A percentile compares a stretch with the other conserved stretches of the same genome.
Conservation (phyloP, 2,888 invertebrate genomes). For the Drosophila eohydei region DNA sequence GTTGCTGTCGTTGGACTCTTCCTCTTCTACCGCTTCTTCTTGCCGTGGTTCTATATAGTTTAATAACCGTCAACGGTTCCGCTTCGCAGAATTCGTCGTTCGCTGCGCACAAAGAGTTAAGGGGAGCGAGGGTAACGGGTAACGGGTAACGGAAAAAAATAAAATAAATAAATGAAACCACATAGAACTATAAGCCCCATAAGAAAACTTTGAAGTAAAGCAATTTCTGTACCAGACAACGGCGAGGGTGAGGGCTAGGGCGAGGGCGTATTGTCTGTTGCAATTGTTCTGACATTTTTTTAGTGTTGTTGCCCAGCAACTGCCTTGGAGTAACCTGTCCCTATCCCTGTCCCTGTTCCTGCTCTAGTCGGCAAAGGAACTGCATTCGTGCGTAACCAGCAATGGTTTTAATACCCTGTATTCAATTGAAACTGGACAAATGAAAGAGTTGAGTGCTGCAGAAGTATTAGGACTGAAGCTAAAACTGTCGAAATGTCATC, state of each 20-base stretch:
- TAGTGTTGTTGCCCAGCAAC: slow-evolving; percentile 47
- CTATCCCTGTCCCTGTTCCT: background rate
- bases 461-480: background rate
- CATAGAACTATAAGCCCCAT: slow-evolving; percentile 22
- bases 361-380: slow-evolving; percentile 15
- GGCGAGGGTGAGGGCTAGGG: slow-evolving; percentile 8
- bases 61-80: slow-evolving; percentile 81
- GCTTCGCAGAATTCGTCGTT: slow-evolving; percentile 67
- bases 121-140: background rate
- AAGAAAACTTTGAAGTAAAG: slow-evolving; percentile 36
- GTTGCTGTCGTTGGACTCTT: slow-evolving; percentile 30
- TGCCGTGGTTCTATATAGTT: slow-evolving; percentile 52
- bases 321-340: slow-evolving; percentile 16
- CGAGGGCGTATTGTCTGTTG: slow-evolving; percentile 43
- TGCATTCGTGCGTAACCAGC: slow-evolving; percentile 49
- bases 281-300: slow-evolving; percentile 45
- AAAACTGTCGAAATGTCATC: background rate
- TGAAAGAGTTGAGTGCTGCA: background rate
- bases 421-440: background rate
- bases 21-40: slow-evolving; percentile 16
- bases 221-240: slow-evolving; percentile 26
- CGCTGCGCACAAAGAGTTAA: slow-evolving; percentile 29
- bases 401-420: slow-evolving; percentile 13
- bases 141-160: slow-evolving; percentile 2
- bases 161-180: slow-evolving; percentile 9